Conservation (phyloP, 2,113 vertebrate species). For the Oxyura jamaicensis region DNA sequence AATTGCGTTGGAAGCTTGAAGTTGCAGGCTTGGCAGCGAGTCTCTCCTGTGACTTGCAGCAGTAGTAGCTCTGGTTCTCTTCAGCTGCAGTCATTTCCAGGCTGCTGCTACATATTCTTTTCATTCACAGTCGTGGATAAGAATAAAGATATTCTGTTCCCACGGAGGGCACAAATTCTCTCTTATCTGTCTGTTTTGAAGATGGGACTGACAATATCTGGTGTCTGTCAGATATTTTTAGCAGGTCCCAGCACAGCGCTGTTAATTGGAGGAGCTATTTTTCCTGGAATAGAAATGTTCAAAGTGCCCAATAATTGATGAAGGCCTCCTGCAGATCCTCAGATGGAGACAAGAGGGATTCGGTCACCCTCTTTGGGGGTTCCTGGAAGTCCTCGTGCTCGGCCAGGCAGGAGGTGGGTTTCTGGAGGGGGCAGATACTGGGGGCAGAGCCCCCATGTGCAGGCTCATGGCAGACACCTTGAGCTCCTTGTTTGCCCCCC, state of each 20-base stretch:
- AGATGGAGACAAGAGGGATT: constrained; percentile 9
- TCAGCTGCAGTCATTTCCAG: constrained; percentile 64
- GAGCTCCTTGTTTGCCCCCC: neutral
- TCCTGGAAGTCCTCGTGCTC: neutral
- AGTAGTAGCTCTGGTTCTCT: constrained; percentile 50
- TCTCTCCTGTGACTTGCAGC: constrained; percentile 54
- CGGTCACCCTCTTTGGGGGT: neutral
- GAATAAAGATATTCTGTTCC: constrained; percentile 66
- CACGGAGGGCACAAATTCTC: constrained; percentile 56
- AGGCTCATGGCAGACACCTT: neutral
- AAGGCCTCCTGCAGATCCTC: constrained; percentile 39
- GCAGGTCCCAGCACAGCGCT: constrained; percentile 17
- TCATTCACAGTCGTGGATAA: constrained; percentile 62
- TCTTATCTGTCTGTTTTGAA: constrained; percentile 69
- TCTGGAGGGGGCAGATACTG: neutral
- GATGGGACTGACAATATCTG: constrained; percentile 62
- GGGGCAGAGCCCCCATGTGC: neutral
- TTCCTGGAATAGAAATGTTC: constrained; percentile 47
- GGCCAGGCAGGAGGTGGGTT: neutral
- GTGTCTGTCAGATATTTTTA: constrained; percentile 67
- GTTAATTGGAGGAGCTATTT: constrained; percentile 66
- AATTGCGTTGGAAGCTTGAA: constrained; percentile 49
- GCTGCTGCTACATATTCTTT: constrained; percentile 60
- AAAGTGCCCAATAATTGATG: constrained; percentile 59
- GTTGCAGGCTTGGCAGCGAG: constrained; percentile 42